Evolutionary conservation across 2,888 invertebrate species (phyloP).

Genomic region (Heliconius charithonia): DNA sequence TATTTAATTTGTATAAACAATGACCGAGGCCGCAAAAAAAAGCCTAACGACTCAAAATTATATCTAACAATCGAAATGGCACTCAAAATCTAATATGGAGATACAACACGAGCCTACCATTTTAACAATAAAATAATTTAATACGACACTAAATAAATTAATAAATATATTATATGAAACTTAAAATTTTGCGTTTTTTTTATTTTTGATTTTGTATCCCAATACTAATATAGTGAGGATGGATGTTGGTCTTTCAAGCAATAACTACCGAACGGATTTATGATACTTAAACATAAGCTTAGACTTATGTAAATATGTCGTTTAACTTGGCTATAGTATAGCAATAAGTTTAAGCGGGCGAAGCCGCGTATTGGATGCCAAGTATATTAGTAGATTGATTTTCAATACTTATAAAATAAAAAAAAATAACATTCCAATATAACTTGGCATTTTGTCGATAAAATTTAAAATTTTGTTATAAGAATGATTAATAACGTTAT

Average conservation of each 20-base stretch:
- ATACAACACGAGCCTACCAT: constrained; percentile 31
- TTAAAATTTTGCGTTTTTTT: too few species aligned
- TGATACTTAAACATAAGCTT: not conserved
- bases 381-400: not conserved
- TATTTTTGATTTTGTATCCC: too few species aligned
- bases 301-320: too few species aligned
- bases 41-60: constrained; percentile 38
- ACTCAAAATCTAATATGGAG: constrained; percentile 53
- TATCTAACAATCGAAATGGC: constrained; percentile 54
- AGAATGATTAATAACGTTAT: not conserved
- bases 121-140: constrained; percentile 11
- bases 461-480: too few species aligned
- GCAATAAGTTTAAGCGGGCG: not conserved
- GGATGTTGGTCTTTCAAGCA: too few species aligned
- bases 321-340: not conserved
- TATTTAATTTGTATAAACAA: constrained; percentile 7
- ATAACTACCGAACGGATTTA: too few species aligned
- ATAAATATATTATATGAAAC: too few species aligned
- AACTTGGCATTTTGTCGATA: too few species aligned
- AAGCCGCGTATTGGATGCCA: not conserved
- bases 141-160: not conserved
- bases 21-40: not conserved
- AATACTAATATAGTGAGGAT: too few species aligned
- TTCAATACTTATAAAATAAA: not conserved
- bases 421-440: not conserved